phyloP scores from a whole-genome alignment of 2,888 invertebrate genomes.

The Mythimna loreyi region DNA sequence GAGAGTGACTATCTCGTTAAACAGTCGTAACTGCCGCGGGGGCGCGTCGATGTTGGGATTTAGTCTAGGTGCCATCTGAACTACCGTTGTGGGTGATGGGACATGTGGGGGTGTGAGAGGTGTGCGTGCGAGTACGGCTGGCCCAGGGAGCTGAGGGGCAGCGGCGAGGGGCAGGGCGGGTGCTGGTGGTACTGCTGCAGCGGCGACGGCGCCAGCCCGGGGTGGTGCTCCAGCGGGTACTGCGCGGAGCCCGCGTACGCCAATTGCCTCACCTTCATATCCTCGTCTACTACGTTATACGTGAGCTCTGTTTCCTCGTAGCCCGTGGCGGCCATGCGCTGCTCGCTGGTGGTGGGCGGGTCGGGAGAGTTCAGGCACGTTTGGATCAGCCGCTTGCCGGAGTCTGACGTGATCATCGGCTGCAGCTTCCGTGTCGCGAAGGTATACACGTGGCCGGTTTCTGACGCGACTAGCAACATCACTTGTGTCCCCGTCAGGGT shows the following conservation, averaged over 20 bases:
- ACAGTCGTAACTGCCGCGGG: conserved; percentile 72
- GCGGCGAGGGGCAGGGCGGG: conserved; percentile 94
- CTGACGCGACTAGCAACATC: conserved; percentile 99
- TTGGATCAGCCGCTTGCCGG: conserved; percentile 99
- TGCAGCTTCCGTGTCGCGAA: conserved; percentile 99
- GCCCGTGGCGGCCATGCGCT: conserved; percentile 99
- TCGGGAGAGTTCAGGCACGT: conserved; percentile 99
- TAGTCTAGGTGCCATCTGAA: conserved; percentile 80
- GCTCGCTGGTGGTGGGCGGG: conserved; percentile 96
- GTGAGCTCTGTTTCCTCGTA: conserved; percentile 99
- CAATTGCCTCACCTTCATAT: conserved; percentile 99
- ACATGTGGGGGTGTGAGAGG: conserved; percentile 93
- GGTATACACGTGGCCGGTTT: conserved; percentile 99
- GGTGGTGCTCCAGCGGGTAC: conserved; percentile 93
- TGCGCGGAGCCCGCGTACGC: conserved; percentile 95
- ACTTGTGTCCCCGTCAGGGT: conserved; percentile 99
- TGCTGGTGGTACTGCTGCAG: conserved; percentile 94
- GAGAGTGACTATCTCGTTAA: conserved; percentile 85
- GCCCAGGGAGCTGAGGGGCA: conserved; percentile 91
- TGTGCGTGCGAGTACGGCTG: conserved; percentile 90
- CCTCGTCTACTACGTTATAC: conserved; percentile 98
- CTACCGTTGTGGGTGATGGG: conserved; percentile 96
- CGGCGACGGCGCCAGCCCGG: conserved; percentile 92
- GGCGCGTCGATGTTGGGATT: conserved; percentile 69
- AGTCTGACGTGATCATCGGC: conserved; percentile 99